Conservation (phyloP, 1,140 invertebrate species). For the Bombus cullumanus region DNA sequence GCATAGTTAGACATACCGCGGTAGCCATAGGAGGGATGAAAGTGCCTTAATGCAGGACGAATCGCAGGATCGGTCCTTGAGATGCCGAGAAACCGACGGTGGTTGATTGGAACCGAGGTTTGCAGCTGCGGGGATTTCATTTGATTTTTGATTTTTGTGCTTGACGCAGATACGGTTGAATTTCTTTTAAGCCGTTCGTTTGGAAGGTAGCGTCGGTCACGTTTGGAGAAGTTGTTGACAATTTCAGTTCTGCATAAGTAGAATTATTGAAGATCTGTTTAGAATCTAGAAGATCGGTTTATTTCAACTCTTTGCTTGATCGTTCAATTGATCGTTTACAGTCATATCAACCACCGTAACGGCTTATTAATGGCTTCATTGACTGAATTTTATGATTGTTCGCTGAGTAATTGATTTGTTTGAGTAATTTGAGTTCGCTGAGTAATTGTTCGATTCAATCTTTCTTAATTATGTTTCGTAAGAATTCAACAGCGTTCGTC, state of each 20-base stretch:
- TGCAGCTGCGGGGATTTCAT: too few species aligned
- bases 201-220: too few species aligned
- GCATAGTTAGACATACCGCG: conserved; percentile 20
- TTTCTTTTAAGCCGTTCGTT: too few species aligned
- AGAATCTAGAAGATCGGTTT: neutral
- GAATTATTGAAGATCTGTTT: too few species aligned
- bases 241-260: neutral
- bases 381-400: too few species aligned
- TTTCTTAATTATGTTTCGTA: fast-evolving
- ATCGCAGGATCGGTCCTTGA: neutral
- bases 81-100: neutral
- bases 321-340: neutral
- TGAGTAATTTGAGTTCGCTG: too few species aligned
- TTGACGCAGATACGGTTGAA: too few species aligned
- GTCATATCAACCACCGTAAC: neutral
- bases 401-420: too few species aligned
- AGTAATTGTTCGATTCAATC: too few species aligned
- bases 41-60: conserved; percentile 1
- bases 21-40: conserved; percentile 3
- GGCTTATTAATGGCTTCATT: neutral
- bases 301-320: neutral
- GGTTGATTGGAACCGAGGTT: conserved; percentile 7
- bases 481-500: neutral
- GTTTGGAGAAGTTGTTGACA: neutral
- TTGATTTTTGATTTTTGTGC: neutral